Base-by-base conservation (phyloP, 2,888 invertebrate species). In the Candidula unifasciata region DNA sequence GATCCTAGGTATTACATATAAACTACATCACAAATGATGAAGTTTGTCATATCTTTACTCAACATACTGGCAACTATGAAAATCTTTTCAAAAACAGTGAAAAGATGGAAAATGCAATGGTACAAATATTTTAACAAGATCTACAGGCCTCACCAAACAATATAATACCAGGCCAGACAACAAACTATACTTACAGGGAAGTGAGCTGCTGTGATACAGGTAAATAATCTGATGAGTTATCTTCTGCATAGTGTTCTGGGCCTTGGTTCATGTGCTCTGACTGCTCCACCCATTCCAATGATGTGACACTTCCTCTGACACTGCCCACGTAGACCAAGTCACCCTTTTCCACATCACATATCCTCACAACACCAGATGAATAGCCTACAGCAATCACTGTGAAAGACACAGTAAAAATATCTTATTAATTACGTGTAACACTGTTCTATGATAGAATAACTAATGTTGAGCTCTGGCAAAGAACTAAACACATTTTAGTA, bases 261-360 rank as follows among this genome's bases (percentile, higher is more conserved):
- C 44, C 76, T 13, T 68, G 64, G 5, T 27, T 52, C 80, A 80
- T 54, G 27, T 74, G 52, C 64, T 80, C 80, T 52, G 92, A 93
- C 82, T 95, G 95, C 69, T 95, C 94, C 24, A 95, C 95, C 97
- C 98, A 98, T 69, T 95, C 95, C 57, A 97, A 95, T 89, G 96
- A 96, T 35, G 96, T 96, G 52, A 97, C 95, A 80, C 96, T 95
- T 89, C 94, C 95, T 80, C 94, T 94, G 79, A 96, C 93, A 81
- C 95, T 94, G 88, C 95, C 86, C 82, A 95, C 95, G 88, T 96
- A 96, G 21, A 97, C 94, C 84, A 96, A 95, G 90, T 96, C 96
- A 91, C 97, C 97, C 90, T 97, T 97, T 94, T 98, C 98, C 79
- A 97, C 96, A 93, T 97, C 96, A 69, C 97, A 95, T 74, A 98